phyloP scores from a whole-genome alignment of 2,113 vertebrate species.

The Aspiorhynchus laticeps region DNA sequence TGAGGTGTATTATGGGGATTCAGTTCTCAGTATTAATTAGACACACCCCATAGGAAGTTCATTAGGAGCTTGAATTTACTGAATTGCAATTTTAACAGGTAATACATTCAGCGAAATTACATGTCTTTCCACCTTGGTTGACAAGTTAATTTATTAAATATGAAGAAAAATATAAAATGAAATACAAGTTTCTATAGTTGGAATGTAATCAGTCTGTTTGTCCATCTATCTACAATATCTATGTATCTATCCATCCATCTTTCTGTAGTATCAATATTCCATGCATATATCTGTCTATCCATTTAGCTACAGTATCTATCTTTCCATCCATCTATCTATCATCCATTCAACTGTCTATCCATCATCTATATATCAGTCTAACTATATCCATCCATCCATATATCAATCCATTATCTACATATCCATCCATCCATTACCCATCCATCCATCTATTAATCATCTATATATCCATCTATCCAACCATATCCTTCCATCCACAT shows the following conservation, averaged over 20 bases:
- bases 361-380: not conserved
- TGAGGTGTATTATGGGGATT: not conserved
- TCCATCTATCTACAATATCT: not conserved
- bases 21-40: not conserved
- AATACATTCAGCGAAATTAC: not conserved
- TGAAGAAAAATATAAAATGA: not conserved
- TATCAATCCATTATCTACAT: not conserved
- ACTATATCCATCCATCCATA: not conserved
- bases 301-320: no score
- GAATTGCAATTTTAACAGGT: not conserved
- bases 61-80: not conserved
- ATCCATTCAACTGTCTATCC: no score
- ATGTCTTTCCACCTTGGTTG: not conserved
- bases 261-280: no score
- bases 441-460: no score
- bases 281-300: no score
- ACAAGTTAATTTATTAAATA: not conserved
- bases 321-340: no score
- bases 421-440: not conserved
- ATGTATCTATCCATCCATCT: no score
- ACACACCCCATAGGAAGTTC: not conserved
- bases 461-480: not conserved
- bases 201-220: not conserved
- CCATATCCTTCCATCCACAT: not conserved
- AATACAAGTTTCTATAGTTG: not conserved